Percentiles rank a stretch among this genome's conserved stretches.
Evolutionary conservation across 2,113 vertebrate species (phyloP).

Genomic region (Abramis brama): DNA sequence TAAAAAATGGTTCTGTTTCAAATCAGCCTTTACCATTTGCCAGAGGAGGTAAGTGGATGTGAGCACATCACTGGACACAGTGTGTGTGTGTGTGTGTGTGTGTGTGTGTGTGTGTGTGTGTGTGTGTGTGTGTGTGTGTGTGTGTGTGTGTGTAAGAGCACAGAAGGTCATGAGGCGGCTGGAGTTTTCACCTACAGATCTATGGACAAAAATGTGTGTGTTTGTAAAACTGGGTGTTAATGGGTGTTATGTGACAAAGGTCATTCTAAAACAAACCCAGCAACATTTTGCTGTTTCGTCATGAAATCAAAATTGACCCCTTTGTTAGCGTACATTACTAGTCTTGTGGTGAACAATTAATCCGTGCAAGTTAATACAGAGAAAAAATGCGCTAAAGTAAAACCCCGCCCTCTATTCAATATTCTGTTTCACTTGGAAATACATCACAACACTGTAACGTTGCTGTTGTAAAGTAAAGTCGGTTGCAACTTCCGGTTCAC

Average conservation of each 20-base stretch:
- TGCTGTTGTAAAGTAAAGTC: too few relatives aligned
- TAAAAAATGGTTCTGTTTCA: constrained; percentile 15
- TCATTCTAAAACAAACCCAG: not conserved
- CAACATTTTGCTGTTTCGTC: too few relatives aligned
- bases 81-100: constrained; percentile 27
- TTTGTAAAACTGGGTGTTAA: not conserved
- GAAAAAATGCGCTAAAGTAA: too few relatives aligned
- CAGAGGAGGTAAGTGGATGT: not conserved
- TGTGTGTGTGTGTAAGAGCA: not conserved
- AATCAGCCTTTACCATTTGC: constrained; percentile 27
- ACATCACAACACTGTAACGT: too few relatives aligned
- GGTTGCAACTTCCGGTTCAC: too few relatives aligned
- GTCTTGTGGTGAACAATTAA: too few relatives aligned
- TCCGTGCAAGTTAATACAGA: too few relatives aligned
- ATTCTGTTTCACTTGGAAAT: too few relatives aligned
- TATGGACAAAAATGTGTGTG: not conserved
- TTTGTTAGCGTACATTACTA: too few relatives aligned
- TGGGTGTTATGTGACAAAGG: not conserved
- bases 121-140: constrained; percentile 39
- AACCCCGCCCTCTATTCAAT: too few relatives aligned
- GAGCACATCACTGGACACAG: not conserved
- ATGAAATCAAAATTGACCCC: too few relatives aligned
- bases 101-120: not conserved
- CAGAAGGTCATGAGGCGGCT: not conserved
- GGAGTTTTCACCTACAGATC: not conserved